phyloP scores from a whole-genome alignment of 1,140 invertebrate species.

The Centruroides sculpturatus region DNA sequence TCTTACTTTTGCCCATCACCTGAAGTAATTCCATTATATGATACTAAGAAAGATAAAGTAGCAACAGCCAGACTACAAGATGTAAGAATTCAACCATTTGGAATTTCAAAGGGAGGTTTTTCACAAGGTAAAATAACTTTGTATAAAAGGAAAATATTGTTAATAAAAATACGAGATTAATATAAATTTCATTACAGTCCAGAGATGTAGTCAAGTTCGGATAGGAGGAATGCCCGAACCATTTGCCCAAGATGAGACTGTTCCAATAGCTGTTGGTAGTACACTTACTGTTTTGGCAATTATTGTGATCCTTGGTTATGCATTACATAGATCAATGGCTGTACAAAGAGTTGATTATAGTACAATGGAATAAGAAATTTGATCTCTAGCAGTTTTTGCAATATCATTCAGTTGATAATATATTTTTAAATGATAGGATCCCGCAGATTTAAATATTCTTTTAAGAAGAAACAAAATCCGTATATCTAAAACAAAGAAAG shows the following conservation, averaged over 20 bases:
- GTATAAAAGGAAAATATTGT: neutral
- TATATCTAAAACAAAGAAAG: no score
- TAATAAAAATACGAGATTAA: constrained; percentile 14
- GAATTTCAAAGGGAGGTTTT: constrained; percentile 47
- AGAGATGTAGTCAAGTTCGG: constrained; percentile 19
- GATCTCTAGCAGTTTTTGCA: neutral
- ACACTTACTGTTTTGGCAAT: constrained; percentile 63
- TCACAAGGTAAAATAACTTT: constrained; percentile 34
- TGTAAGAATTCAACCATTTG: constrained; percentile 44
- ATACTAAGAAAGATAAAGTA: constrained; percentile 12
- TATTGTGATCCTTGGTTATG: constrained; percentile 64
- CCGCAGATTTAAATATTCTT: no score
- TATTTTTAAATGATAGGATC: no score
- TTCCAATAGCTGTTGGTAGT: constrained; percentile 73
- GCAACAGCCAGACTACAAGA: constrained; percentile 31
- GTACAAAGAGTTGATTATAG: constrained; percentile 83
- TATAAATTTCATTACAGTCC: constrained; percentile 12
- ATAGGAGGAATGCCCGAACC: constrained; percentile 20
- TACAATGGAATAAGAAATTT: constrained; percentile 65
- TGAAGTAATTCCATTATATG: constrained; percentile 19
- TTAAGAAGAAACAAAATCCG: no score
- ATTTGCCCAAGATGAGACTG: constrained; percentile 51
- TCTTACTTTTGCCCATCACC: constrained; percentile 49
- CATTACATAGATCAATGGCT: constrained; percentile 70
- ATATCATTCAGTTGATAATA: no score